A percentile compares a stretch with the other conserved stretches of the same genome.
Conservation (phyloP, 2,113 vertebrate species). For the Proteles cristata region DNA sequence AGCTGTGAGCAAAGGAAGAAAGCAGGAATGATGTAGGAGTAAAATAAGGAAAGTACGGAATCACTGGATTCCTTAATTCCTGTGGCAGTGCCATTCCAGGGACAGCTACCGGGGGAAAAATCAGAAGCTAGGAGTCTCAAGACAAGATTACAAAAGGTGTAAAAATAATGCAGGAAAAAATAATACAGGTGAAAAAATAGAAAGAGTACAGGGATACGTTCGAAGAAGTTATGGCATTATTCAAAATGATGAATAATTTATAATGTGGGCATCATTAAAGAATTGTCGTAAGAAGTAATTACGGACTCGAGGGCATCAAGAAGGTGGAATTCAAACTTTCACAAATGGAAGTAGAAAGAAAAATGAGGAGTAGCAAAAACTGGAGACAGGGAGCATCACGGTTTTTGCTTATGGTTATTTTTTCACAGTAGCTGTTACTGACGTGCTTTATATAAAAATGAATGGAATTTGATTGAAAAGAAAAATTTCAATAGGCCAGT, state of each 20-base stretch:
- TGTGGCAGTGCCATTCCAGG: neutral
- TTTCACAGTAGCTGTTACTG: constrained; percentile 13
- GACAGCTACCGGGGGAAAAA: neutral
- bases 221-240: constrained; percentile 57
- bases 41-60: neutral
- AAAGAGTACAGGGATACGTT: neutral
- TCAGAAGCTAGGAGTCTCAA: constrained; percentile 6
- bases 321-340: neutral
- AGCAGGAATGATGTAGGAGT: neutral
- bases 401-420: constrained; percentile 37
- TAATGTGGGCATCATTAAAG: neutral
- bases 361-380: neutral
- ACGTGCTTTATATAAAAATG: constrained; percentile 33
- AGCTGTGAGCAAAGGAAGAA: neutral
- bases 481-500: constrained; percentile 51
- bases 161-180: neutral
- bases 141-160: constrained; percentile 1
- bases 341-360: constrained; percentile 32
- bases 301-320: neutral
- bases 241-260: constrained; percentile 62
- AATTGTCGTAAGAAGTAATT: constrained; percentile 38
- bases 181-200: neutral
- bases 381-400: neutral
- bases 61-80: neutral
- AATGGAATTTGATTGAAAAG: constrained; percentile 59